phyloP scores from a whole-genome alignment of 2,888 invertebrate genomes.

The Hyalella azteca region DNA sequence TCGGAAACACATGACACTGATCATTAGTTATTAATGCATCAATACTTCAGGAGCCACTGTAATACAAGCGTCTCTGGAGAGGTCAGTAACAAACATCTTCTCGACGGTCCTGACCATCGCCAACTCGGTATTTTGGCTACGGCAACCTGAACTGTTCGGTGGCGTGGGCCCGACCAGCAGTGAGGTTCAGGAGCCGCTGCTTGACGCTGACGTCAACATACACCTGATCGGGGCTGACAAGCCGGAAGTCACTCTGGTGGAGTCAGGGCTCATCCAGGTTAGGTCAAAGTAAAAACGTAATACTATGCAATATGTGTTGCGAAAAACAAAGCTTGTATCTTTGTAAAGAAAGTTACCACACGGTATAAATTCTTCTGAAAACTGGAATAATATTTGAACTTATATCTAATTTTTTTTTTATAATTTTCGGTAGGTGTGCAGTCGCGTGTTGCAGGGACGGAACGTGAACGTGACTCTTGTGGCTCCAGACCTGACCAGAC shows the following conservation, averaged over 20 bases:
- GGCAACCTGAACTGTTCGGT: neutral
- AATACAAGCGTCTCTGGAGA: slow-evolving; percentile 42
- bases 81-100: slow-evolving; percentile 46
- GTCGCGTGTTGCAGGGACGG: slow-evolving; percentile 41
- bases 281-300: neutral
- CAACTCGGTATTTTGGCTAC: slow-evolving; percentile 41
- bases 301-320: neutral
- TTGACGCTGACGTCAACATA: slow-evolving; percentile 41
- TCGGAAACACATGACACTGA: too few species aligned
- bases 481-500: slow-evolving; percentile 49
- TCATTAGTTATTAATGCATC: too few species aligned
- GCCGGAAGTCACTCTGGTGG: slow-evolving; percentile 49
- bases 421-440: slow-evolving; percentile 33
- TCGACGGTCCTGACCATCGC: slow-evolving; percentile 54
- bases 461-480: slow-evolving; percentile 47
- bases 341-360: too few species aligned
- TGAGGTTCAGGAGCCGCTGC: neutral
- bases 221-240: slow-evolving; percentile 56
- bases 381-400: too few species aligned
- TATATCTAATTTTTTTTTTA: too few species aligned
- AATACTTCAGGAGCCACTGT: slow-evolving; percentile 39
- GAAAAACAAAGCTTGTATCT: too few species aligned
- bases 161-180: neutral
- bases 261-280: slow-evolving; percentile 50
- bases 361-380: too few species aligned